Percentiles rank a stretch among this genome's conserved stretches.
Conservation (phyloP, 2,797 vertebrate species). For the Prunella strophiata region DNA sequence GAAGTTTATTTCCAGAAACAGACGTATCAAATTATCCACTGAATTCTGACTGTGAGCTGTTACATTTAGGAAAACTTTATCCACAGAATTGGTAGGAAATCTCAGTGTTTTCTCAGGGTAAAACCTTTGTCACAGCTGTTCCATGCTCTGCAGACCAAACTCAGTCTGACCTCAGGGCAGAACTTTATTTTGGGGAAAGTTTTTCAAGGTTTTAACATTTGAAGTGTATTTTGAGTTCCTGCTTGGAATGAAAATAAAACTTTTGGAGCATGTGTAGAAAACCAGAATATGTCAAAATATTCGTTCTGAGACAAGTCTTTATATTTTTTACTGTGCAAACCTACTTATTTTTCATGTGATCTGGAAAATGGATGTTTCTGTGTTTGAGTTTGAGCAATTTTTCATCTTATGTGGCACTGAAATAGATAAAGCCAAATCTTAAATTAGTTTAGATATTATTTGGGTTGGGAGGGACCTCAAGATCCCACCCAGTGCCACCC, state of each 20-base stretch:
- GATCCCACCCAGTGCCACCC: rapidly evolving
- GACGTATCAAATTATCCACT: background rate
- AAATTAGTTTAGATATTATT: background rate
- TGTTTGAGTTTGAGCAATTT: background rate
- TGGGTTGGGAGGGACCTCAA: background rate
- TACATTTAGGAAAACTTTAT: background rate
- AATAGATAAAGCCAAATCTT: background rate
- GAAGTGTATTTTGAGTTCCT: background rate
- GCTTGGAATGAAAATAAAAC: background rate
- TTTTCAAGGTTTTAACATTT: background rate
- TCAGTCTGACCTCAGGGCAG: background rate
- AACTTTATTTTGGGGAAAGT: background rate
- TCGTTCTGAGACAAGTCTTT: background rate
- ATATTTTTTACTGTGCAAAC: background rate
- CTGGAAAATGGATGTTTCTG: background rate
- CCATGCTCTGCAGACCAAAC: background rate
- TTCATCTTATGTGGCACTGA: background rate
- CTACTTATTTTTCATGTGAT: background rate
- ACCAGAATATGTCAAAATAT: background rate
- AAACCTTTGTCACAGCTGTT: background rate
- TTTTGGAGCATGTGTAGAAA: background rate
- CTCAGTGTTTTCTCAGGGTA: background rate
- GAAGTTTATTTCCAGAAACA: background rate
- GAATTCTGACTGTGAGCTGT: background rate
- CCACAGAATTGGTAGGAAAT: background rate